Evolutionary conservation across 2,888 invertebrate genomes (phyloP).

Genomic region (Dicranocentrus wangi): DNA sequence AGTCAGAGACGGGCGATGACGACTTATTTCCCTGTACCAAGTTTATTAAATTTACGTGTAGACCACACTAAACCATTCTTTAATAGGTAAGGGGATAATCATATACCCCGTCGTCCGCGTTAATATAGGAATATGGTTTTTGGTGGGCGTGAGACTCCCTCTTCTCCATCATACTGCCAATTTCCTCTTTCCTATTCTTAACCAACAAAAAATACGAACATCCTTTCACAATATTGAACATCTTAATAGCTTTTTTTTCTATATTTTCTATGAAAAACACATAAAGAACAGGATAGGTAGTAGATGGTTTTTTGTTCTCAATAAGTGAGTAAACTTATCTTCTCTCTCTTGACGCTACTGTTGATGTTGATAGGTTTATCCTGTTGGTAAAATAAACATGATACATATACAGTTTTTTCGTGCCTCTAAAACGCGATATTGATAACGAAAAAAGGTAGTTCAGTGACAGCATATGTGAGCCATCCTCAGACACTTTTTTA

Average conservation of each 20-base stretch:
- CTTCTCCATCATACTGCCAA: constrained; percentile 30
- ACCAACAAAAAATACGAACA: constrained; percentile 27
- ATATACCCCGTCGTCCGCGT: neutral
- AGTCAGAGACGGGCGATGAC: neutral
- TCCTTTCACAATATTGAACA: constrained; percentile 58
- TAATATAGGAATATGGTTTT: neutral
- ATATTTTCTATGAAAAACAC: constrained; percentile 16
- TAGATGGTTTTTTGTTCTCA: constrained; percentile 23
- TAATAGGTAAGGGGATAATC: neutral
- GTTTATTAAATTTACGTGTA: neutral
- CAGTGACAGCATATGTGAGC: neutral
- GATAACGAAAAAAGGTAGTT: constrained; percentile 2
- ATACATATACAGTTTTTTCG: constrained; percentile 8
- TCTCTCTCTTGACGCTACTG: constrained; percentile 38
- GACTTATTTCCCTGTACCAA: neutral
- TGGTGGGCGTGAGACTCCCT: constrained; percentile 28
- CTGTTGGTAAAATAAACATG: constrained; percentile 11
- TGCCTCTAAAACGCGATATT: neutral
- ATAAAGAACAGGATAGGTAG: constrained; percentile 53
- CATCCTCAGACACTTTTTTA: neutral
- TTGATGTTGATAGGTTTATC: constrained; percentile 20
- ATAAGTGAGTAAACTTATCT: constrained; percentile 55
- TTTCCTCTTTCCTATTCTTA: constrained; percentile 36
- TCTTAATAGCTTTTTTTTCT: constrained; percentile 36
- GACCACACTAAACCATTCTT: neutral